Percentiles rank a stretch among this genome's conserved stretches.
phyloP scores from a whole-genome alignment of 2,888 invertebrate genomes.

The Drosophila fungiperda region DNA sequence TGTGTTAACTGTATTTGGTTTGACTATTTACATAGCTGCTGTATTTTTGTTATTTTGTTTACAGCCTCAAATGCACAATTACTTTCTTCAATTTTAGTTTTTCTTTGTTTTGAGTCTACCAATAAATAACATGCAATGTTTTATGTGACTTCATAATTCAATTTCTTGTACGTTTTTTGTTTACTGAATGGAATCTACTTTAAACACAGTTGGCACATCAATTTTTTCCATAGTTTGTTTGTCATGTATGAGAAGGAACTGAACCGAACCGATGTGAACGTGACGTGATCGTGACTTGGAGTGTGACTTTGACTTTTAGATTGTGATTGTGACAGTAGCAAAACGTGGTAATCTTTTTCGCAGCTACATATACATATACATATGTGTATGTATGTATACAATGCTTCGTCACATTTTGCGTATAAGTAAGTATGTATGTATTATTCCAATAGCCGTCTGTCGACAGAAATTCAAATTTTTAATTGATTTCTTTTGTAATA shows the following conservation, averaged over 20 bases:
- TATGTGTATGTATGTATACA: slow-evolving; percentile 5
- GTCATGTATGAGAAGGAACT: slow-evolving; percentile 61
- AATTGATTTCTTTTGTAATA: slow-evolving; percentile 14
- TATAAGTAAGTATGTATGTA: slow-evolving; percentile 10
- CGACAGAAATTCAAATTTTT: slow-evolving; percentile 25
- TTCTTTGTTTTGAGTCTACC: slow-evolving; percentile 37
- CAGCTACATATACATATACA: slow-evolving; percentile 34
- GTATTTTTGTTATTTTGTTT: slow-evolving; percentile 55
- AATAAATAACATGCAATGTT: slow-evolving; percentile 63
- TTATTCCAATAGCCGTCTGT: background rate
- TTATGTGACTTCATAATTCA: slow-evolving; percentile 63
- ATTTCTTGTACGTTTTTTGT: slow-evolving; percentile 52
- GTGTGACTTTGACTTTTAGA: background rate
- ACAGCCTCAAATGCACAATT: slow-evolving; percentile 37
- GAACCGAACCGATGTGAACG: slow-evolving; percentile 58
- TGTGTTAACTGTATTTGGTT: slow-evolving; percentile 58
- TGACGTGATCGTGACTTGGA: slow-evolving; percentile 19
- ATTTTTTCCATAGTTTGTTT: slow-evolving; percentile 49
- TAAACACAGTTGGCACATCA: slow-evolving; percentile 79
- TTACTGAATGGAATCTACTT: slow-evolving; percentile 50
- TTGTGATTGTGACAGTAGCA: slow-evolving; percentile 16
- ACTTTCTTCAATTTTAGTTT: slow-evolving; percentile 31
- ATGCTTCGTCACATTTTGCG: slow-evolving; percentile 27
- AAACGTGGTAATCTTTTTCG: slow-evolving; percentile 32
- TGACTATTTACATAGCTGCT: slow-evolving; percentile 77